Base-by-base conservation (phyloP, 2,888 invertebrate species). In the Nymphalis polychloros region DNA sequence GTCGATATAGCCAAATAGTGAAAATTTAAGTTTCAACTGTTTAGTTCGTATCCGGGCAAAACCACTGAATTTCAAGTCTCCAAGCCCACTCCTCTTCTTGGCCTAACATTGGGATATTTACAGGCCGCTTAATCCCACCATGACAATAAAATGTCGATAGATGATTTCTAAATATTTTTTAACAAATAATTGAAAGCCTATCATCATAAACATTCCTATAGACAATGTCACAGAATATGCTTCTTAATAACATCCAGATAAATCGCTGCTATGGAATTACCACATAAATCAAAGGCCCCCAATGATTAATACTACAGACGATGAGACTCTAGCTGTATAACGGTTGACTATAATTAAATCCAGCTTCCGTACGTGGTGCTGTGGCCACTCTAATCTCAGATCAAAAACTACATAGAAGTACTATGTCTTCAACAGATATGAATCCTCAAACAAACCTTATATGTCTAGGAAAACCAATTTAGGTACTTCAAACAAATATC, bases 291-390 rank as follows among this genome's bases (percentile, higher is more conserved):
- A 89, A 86, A 41, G 49, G 66, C 73, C 76, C 77, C 77, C 84
- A 79, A 87, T 90, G 89, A 90, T 91, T 91, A 90, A 91, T 90
- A 87, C 82, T 81, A 83, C 81, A 77, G 79, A 80, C 83, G 85
- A 87, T 83, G 83, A 84, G 84, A 82, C 84, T 81, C 81, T 87
- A 83, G 88, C 86, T 85, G 86, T 89, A 88, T 91, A 92, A 91
- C 91, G 90, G 90, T 84, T 77, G 77, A 79, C 81, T 83, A 85
- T 90, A 90, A 92, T 92, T 90, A 92, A 90, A 89, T 87, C 80
- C 84, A 82, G 87, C 90, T 91, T 91, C 91, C 90, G 90, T 87
- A 77, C 83, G 82, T 75, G 72, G 73, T 73, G 77, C 78, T 77
- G 77, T 79, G 76, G 72, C 65, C 57, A 57, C 41, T 57, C 35